Conservation (phyloP, 2,888 invertebrate species). For the Ecliptopera silaceata region DNA sequence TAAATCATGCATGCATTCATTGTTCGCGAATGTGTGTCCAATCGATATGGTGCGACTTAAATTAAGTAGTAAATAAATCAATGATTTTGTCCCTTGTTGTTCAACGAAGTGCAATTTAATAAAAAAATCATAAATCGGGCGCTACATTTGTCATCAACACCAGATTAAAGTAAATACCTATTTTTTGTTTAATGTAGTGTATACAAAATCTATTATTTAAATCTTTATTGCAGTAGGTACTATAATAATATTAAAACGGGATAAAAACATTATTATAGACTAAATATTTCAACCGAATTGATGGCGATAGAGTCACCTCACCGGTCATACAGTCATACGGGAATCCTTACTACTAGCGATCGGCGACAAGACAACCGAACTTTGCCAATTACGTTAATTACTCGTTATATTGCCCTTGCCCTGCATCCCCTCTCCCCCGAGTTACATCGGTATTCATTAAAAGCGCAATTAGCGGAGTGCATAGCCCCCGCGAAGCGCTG, state of each 20-base stretch:
- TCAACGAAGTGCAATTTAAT: constrained; percentile 6
- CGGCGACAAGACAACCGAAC: constrained; percentile 39
- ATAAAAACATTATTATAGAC: too few species aligned
- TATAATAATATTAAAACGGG: too few species aligned
- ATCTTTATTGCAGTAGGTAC: too few species aligned
- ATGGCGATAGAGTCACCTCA: too few species aligned
- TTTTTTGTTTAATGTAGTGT: too few species aligned
- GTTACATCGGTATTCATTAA: constrained; percentile 63
- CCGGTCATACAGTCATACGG: constrained; percentile 12
- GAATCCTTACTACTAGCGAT: constrained; percentile 36
- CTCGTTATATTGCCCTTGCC: constrained; percentile 36
- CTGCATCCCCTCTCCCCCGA: constrained; percentile 14
- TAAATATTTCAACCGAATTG: too few species aligned
- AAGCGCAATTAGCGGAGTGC: constrained; percentile 73
- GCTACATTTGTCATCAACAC: too few species aligned
- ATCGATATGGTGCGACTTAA: constrained; percentile 34
- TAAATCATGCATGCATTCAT: constrained; percentile 42
- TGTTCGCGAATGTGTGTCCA: constrained; percentile 38
- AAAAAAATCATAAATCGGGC: too few species aligned
- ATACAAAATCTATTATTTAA: too few species aligned
- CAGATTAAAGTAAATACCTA: too few species aligned
- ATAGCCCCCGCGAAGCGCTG: constrained; percentile 43
- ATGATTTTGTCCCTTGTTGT: constrained; percentile 16
- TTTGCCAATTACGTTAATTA: constrained; percentile 57
- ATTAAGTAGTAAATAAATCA: constrained; percentile 31